A percentile compares a stretch with the other conserved stretches of the same genome.
Evolutionary conservation across 2,797 vertebrate genomes (phyloP).

Genomic region (Cyprinella venusta): DNA sequence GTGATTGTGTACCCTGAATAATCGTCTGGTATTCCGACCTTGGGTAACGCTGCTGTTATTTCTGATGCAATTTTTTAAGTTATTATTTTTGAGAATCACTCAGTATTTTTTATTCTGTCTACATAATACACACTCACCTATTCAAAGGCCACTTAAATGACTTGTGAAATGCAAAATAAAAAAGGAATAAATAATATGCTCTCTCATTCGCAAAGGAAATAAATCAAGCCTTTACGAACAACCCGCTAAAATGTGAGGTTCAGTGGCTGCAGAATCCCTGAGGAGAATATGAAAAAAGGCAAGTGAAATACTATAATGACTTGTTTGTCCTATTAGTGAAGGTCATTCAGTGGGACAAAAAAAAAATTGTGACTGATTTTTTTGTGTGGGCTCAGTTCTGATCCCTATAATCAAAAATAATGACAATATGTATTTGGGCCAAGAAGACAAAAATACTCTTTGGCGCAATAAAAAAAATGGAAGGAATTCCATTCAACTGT

Average conservation of each 20-base stretch:
- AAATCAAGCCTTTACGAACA: constrained; percentile 45
- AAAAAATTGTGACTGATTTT: neutral
- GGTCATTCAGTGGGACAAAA: neutral
- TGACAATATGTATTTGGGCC: neutral
- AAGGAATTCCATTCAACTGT: neutral
- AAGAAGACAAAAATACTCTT: neutral
- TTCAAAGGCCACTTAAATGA: constrained; percentile 10
- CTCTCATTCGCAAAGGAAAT: constrained; percentile 16
- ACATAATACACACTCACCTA: neutral
- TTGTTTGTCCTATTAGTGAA: constrained; percentile 31
- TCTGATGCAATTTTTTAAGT: neutral
- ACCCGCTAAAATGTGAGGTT: constrained; percentile 21
- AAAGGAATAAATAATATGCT: neutral
- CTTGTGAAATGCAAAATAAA: constrained; percentile 37
- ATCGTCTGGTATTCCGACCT: constrained; percentile 34
- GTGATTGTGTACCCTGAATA: constrained; percentile 20
- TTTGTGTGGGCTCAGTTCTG: neutral
- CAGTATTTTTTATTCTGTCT: neutral
- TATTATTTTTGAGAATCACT: neutral
- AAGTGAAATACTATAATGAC: constrained; percentile 38
- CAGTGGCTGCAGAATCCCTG: constrained; percentile 15
- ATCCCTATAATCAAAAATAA: constrained; percentile 9
- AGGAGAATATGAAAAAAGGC: constrained; percentile 11
- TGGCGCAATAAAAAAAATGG: neutral
- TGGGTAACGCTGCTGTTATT: constrained; percentile 39